Conservation (phyloP, 2,113 vertebrate genomes). For the Drymodes brunneopygia region DNA sequence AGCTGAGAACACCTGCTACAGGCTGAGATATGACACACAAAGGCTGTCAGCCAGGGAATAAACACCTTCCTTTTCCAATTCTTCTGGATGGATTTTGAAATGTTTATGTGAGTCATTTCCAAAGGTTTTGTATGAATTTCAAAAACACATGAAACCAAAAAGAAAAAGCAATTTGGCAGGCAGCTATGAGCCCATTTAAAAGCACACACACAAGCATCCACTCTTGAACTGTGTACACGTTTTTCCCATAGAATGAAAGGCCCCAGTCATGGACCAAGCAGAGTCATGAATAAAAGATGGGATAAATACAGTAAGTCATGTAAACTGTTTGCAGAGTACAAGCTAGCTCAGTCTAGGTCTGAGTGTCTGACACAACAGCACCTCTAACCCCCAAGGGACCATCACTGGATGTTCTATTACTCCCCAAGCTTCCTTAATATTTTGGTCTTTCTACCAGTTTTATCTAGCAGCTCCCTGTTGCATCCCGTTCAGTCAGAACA, state of each 20-base stretch:
- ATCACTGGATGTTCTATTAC: neutral
- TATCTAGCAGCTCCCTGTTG: neutral
- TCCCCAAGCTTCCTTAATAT: neutral
- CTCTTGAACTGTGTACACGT: neutral
- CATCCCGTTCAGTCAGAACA: neutral
- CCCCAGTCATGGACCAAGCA: neutral
- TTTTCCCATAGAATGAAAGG: slow-evolving; percentile 3
- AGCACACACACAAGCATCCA: neutral
- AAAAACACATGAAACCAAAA: neutral
- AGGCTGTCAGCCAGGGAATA: neutral
- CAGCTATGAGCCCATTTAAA: neutral
- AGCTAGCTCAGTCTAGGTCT: neutral
- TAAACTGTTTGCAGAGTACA: neutral
- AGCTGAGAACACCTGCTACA: neutral
- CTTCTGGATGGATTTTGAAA: neutral
- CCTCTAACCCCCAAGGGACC: neutral
- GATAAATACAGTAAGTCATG: slow-evolving; percentile 4
- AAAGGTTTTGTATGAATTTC: neutral
- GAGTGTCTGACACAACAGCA: neutral
- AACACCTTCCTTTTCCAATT: neutral
- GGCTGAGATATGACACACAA: neutral
- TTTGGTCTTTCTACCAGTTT: neutral
- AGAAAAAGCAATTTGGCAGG: neutral
- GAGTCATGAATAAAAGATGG: slow-evolving; percentile 30
- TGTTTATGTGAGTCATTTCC: neutral